These are phyloP conservation scores for Ormyrus nitidulus DNA, from an alignment of 2,888 invertebrate genomes.

Conservation along the genomic window DNA sequence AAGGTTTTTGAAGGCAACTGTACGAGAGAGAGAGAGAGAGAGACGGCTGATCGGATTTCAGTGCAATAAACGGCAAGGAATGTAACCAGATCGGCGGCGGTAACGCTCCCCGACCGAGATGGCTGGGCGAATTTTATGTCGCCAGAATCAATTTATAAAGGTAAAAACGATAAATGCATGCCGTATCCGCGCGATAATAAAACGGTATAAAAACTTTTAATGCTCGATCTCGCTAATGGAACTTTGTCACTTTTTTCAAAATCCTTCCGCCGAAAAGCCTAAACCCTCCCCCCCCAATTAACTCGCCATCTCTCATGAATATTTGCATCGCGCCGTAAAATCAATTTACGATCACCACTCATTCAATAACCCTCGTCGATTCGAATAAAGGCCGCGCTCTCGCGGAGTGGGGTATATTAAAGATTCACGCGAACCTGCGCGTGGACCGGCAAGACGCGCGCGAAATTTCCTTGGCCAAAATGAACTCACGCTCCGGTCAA, in stretches of 20 bases:
- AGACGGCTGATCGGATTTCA: conserved; percentile 37
- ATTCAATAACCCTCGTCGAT: not conserved
- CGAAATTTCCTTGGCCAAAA: too few species aligned
- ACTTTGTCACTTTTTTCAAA: conserved; percentile 12
- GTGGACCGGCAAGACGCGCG: too few species aligned
- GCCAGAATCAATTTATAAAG: conserved; percentile 50
- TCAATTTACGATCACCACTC: not conserved
- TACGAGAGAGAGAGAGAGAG: conserved; percentile 1
- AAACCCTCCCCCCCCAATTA: not conserved
- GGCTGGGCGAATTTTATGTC: conserved; percentile 41
- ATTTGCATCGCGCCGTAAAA: not conserved
- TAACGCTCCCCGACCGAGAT: conserved; percentile 21
- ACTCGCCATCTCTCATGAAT: not conserved
- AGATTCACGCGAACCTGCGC: too few species aligned
- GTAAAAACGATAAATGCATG: conserved; percentile 43
- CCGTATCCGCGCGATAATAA: conserved; percentile 36
- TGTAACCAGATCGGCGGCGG: conserved; percentile 48
- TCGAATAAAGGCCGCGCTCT: too few species aligned
- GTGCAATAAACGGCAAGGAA: conserved; percentile 44
- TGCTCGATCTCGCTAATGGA: conserved; percentile 17
- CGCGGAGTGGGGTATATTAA: too few species aligned
- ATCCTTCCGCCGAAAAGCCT: conserved; percentile 4
- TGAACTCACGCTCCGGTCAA: too few species aligned
- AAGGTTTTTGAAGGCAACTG: conserved; percentile 16
- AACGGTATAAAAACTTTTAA: conserved; percentile 29